Conservation (phyloP, 2,797 vertebrate species). For the Anableps anableps region DNA sequence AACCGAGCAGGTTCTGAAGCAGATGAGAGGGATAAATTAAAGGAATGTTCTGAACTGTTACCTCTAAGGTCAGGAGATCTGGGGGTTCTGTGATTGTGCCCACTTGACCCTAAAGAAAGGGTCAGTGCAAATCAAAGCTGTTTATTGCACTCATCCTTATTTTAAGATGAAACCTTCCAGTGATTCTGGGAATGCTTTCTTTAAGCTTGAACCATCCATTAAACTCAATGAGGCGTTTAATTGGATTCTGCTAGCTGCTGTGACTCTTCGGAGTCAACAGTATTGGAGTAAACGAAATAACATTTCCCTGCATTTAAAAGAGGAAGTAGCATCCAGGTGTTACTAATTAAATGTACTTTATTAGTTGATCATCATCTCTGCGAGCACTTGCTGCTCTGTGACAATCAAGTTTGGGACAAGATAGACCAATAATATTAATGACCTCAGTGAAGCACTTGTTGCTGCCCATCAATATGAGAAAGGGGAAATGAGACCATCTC, state of each 20-base stretch:
- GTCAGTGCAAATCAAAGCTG: background rate
- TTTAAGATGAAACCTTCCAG: background rate
- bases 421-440: background rate
- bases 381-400: background rate
- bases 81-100: background rate
- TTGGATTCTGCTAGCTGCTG: background rate
- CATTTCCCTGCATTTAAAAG: background rate
- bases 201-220: background rate
- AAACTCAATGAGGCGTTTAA: background rate
- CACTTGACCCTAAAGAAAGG: background rate
- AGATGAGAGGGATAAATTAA: conserved; percentile 19
- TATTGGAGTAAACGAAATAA: background rate
- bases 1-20: conserved; percentile 25
- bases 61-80: background rate
- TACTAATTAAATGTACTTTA: background rate
- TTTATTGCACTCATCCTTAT: background rate
- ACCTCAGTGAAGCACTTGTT: background rate
- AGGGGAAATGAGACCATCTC: background rate
- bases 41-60: background rate
- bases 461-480: background rate
- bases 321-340: background rate
- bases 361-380: background rate
- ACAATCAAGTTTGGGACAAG: background rate
- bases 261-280: background rate
- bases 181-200: background rate